A percentile compares a stretch with the other conserved stretches of the same genome.
Evolutionary conservation across 1,140 invertebrate species (phyloP).

Genomic region (Scaptomyza pallida): DNA sequence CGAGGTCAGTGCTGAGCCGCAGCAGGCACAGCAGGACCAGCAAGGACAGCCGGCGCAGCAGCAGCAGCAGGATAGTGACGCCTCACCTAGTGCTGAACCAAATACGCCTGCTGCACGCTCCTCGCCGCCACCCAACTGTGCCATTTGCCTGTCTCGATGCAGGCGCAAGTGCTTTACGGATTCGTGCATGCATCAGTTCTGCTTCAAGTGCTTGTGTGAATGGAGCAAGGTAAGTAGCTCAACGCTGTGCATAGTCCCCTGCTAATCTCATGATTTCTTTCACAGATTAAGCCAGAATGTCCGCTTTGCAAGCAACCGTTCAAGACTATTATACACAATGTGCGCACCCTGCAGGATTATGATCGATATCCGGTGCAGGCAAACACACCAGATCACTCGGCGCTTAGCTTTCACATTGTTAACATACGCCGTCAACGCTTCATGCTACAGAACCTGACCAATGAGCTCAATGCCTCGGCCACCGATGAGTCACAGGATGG

Average conservation of each 20-base stretch:
- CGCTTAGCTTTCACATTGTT: conserved; percentile 64
- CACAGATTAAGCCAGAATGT: conserved; percentile 94
- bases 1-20: conserved; percentile 30
- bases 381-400: conserved; percentile 48
- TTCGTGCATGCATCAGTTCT: conserved; percentile 96
- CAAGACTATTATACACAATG: conserved; percentile 96
- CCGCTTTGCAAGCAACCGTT: conserved; percentile 97
- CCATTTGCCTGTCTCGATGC: conserved; percentile 94
- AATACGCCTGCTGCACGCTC: conserved; percentile 41
- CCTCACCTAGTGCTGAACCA: not conserved
- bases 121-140: conserved; percentile 92
- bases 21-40: conserved; percentile 1
- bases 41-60: not conserved
- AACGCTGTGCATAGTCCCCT: not conserved
- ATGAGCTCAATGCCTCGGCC: conserved; percentile 50
- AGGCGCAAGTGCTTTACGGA: conserved; percentile 96
- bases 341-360: conserved; percentile 93
- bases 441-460: conserved; percentile 60
- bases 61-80: conserved; percentile 13
- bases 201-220: conserved; percentile 95
- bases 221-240: conserved; percentile 92
- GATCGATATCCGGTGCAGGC: conserved; percentile 91
- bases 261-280: not conserved
- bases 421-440: conserved; percentile 52
- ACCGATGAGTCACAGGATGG: conserved; percentile 45